These are phyloP conservation scores for Lytechinus pictus DNA, from an alignment of 35 echinoderm and acorn worm genomes.

Conservation along the genomic window DNA sequence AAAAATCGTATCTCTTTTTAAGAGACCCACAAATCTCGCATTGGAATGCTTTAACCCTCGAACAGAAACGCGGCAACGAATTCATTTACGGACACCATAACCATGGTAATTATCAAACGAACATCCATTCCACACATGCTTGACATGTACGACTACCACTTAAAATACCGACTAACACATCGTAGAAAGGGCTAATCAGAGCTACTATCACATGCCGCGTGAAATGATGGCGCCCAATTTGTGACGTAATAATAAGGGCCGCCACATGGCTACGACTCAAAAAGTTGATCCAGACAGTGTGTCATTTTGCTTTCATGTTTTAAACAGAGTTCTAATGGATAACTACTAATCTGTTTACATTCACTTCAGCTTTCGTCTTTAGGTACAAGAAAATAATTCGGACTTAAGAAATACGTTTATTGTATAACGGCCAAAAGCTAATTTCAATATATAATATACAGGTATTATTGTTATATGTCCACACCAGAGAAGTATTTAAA, in stretches of 20 bases:
- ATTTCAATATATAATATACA: no score
- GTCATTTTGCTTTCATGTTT: neutral
- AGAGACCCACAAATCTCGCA: neutral
- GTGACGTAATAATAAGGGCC: conserved; percentile 8
- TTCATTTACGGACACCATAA: neutral
- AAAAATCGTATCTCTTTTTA: neutral
- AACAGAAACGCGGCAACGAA: neutral
- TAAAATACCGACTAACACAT: neutral
- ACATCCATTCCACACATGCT: conserved; percentile 10
- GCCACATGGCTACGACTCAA: neutral
- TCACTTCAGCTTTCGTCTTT: neutral
- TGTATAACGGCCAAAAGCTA: no score
- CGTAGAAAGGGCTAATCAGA: neutral
- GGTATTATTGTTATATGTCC: no score
- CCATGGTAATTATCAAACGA: neutral
- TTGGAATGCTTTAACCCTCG: neutral
- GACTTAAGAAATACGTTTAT: no score
- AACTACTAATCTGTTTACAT: neutral
- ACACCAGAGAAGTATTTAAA: no score
- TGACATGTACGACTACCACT: neutral
- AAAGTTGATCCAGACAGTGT: neutral
- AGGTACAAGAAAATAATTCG: neutral
- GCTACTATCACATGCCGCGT: neutral
- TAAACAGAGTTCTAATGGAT: neutral
- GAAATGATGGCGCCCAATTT: neutral